Conservation (phyloP, 2,797 vertebrate genomes). For the Amniataba percoides region DNA sequence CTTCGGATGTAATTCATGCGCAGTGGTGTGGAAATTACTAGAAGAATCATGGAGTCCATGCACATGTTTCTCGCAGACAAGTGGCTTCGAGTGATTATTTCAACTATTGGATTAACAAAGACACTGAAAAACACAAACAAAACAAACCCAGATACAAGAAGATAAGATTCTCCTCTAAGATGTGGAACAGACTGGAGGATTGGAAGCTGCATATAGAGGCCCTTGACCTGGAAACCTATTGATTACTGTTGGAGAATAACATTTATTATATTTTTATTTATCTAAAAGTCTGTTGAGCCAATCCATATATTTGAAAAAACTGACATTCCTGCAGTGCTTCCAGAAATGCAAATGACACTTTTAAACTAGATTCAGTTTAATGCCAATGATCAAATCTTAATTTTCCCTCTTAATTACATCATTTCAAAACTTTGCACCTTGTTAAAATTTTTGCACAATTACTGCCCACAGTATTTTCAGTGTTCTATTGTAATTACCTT, state of each 20-base stretch:
- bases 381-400: neutral
- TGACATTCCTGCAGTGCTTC: neutral
- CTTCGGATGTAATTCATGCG: constrained; percentile 53
- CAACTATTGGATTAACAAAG: neutral
- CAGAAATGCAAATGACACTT: neutral
- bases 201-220: neutral
- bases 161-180: neutral
- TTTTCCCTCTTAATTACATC: no score
- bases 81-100: neutral
- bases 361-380: neutral
- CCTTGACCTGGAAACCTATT: neutral
- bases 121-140: neutral
- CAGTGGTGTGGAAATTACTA: constrained; percentile 48
- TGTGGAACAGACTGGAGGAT: neutral
- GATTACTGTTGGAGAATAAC: no score
- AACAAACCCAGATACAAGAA: neutral
- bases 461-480: no score
- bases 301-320: neutral
- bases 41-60: constrained; percentile 29
- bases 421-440: no score
- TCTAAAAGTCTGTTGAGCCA: neutral
- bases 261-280: neutral
- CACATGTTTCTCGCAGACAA: constrained; percentile 24
- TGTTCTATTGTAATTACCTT: no score
- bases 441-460: no score